Conservation (phyloP, 2,797 vertebrate genomes). For the Phataginus tricuspis region DNA sequence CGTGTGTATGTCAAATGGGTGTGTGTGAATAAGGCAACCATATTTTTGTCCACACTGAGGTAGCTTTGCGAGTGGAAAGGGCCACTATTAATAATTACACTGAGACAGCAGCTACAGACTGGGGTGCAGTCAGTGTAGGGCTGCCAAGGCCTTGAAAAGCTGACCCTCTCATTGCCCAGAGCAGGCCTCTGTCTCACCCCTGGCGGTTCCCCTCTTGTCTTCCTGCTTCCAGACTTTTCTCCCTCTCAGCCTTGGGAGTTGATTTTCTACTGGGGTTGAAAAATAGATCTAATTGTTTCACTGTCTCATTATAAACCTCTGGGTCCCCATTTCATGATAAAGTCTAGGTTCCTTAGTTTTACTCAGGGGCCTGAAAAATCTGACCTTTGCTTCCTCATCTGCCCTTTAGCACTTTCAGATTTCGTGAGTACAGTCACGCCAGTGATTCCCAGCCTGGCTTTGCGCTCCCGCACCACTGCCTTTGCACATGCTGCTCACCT, state of each 20-base stretch:
- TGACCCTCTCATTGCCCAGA: accelerated
- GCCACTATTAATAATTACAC: not conserved
- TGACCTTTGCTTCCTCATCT: not conserved
- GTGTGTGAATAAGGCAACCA: not conserved
- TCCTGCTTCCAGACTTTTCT: not conserved
- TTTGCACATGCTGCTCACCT: not conserved
- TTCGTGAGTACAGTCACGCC: accelerated
- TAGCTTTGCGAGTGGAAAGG: not conserved
- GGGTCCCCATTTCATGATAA: not conserved
- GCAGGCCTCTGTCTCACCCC: not conserved
- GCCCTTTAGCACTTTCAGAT: not conserved
- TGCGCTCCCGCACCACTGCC: not conserved
- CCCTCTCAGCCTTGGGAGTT: not conserved
- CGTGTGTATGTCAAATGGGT: not conserved
- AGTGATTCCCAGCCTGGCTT: not conserved
- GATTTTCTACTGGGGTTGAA: not conserved
- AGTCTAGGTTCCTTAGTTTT: not conserved
- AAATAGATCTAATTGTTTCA: not conserved
- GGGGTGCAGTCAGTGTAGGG: accelerated
- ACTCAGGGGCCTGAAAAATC: not conserved
- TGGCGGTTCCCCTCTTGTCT: not conserved
- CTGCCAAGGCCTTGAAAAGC: not conserved
- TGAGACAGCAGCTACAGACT: not conserved
- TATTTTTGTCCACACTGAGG: not conserved
- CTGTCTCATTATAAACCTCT: not conserved